A percentile compares a stretch with the other conserved stretches of the same genome.
phyloP scores from a whole-genome alignment of 2,113 vertebrate genomes.

The Gymnogyps californianus region DNA sequence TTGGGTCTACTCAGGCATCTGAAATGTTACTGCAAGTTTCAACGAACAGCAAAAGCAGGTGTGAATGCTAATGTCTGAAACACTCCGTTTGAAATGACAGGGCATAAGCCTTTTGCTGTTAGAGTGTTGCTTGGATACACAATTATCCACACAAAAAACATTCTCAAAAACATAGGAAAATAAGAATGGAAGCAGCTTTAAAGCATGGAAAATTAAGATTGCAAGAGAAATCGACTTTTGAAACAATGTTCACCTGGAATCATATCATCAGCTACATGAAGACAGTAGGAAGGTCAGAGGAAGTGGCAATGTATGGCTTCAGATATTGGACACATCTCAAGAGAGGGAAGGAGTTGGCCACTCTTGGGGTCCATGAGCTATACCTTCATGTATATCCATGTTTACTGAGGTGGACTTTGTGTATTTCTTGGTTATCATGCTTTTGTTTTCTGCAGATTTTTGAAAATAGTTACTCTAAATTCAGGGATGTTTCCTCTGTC shows the following conservation, averaged over 20 bases:
- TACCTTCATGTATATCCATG: background rate
- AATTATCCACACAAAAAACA: background rate
- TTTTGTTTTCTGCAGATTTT: background rate
- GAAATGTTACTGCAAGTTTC: background rate
- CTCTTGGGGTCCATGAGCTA: background rate
- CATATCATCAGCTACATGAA: background rate
- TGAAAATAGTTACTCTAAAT: background rate
- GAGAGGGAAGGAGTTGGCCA: background rate
- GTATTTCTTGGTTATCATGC: background rate
- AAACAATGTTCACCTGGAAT: background rate
- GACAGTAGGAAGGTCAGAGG: background rate
- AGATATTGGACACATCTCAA: background rate
- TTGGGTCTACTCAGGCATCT: background rate
- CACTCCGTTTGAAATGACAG: background rate
- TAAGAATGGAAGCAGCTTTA: background rate
- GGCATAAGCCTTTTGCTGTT: background rate
- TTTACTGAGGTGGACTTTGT: background rate
- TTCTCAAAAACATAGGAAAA: background rate
- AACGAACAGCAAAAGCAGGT: background rate
- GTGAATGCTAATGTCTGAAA: background rate
- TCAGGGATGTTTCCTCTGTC: background rate
- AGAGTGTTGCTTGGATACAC: constrained; percentile 50
- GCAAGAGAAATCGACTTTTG: background rate
- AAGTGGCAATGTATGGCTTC: background rate
- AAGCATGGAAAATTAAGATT: background rate